Conservation (phyloP, 2,113 vertebrate genomes). For the Hiodon tergisus region DNA sequence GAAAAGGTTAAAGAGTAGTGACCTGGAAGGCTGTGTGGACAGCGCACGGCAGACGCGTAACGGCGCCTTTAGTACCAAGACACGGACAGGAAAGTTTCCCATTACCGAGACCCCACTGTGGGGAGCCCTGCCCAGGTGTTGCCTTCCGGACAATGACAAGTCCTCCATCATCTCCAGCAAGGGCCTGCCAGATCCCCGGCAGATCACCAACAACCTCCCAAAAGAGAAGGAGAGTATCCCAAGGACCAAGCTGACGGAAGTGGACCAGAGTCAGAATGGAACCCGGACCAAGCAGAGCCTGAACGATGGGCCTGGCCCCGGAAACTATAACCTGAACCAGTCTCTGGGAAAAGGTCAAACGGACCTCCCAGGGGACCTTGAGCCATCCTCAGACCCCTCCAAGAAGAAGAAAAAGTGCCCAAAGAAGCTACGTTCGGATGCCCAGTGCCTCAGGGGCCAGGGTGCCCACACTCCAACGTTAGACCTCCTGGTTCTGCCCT, state of each 20-base stretch:
- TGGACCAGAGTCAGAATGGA: conserved; percentile 56
- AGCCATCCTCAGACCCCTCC: conserved; percentile 61
- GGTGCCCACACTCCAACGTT: conserved; percentile 1
- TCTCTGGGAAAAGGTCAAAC: conserved; percentile 60
- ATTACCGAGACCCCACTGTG: conserved; percentile 41
- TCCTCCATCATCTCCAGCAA: conserved; percentile 66
- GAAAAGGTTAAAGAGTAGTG: conserved; percentile 57
- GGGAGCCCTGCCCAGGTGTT: conserved; percentile 54
- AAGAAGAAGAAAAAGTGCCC: conserved; percentile 70
- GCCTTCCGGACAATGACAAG: conserved; percentile 64
- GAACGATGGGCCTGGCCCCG: conserved; percentile 67
- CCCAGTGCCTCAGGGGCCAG: conserved; percentile 58
- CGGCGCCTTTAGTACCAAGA: conserved; percentile 58
- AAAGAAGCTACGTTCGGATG: conserved; percentile 68
- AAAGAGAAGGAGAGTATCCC: conserved; percentile 71
- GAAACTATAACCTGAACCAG: conserved; percentile 55
- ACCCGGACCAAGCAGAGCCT: conserved; percentile 65
- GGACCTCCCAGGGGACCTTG: conserved; percentile 58
- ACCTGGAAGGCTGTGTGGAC: conserved; percentile 65
- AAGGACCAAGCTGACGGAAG: conserved; percentile 58
- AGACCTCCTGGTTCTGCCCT: conserved; percentile 6
- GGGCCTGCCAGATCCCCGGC: conserved; percentile 55
- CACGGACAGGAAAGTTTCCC: conserved; percentile 45
- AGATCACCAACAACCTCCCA: conserved; percentile 57
- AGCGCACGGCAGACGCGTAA: conserved; percentile 52